These are phyloP conservation scores for Forbesichthys agassizii DNA, from an alignment of 2,113 vertebrate species.

Conservation along the genomic window DNA sequence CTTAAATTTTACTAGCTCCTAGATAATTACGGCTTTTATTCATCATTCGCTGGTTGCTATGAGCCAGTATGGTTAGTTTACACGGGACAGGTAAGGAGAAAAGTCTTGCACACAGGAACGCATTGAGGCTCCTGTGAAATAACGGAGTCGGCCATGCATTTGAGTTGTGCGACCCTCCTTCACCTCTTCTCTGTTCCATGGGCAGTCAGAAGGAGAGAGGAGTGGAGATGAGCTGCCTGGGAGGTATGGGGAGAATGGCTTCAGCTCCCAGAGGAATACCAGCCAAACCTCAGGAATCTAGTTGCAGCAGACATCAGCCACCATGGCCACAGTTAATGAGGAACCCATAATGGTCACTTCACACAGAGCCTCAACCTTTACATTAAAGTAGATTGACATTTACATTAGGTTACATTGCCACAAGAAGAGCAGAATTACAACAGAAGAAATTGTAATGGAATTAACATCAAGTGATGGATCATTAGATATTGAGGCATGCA, in stretches of 20 bases:
- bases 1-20: too few relatives aligned
- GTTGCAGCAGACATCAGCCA: conserved; percentile 47
- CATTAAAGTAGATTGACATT: too few relatives aligned
- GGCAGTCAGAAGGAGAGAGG: conserved; percentile 55
- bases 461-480: conserved; percentile 13
- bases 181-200: conserved; percentile 55
- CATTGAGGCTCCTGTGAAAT: conserved; percentile 9
- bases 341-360: conserved; percentile 39
- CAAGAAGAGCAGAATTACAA: too few relatives aligned
- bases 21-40: too few relatives aligned
- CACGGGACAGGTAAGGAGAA: conserved; percentile 14
- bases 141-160: conserved; percentile 52
- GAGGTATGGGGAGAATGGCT: conserved; percentile 18
- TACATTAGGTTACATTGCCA: too few relatives aligned
- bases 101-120: conserved; percentile 14
- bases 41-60: too few relatives aligned
- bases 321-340: conserved; percentile 8
- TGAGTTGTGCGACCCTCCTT: conserved; percentile 48
- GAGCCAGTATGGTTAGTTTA: neutral
- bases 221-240: neutral
- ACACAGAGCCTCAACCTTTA: neutral
- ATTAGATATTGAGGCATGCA: too few relatives aligned
- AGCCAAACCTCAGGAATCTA: conserved; percentile 57
- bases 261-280: conserved; percentile 51
- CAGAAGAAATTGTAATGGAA: too few relatives aligned